Percentiles rank a stretch among this genome's conserved stretches.
These are phyloP conservation scores for Alauda arvensis DNA, from an alignment of 2,797 vertebrate species.

Conservation along the genomic window DNA sequence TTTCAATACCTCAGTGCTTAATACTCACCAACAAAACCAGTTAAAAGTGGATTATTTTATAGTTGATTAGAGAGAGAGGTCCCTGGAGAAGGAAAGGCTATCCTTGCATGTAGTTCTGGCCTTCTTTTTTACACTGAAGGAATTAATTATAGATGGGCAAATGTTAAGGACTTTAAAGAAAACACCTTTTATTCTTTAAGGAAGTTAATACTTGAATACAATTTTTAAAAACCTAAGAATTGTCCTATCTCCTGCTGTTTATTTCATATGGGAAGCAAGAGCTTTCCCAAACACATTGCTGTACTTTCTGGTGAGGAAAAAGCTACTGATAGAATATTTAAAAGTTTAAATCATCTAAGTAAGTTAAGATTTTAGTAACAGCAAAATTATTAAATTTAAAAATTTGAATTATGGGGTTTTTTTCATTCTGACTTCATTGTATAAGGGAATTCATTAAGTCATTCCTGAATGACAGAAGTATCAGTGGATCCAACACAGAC, in stretches of 20 bases:
- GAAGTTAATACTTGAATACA: background rate
- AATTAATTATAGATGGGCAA: background rate
- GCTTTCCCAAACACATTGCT: background rate
- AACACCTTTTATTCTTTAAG: background rate
- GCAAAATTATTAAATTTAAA: background rate
- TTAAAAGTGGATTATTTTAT: background rate
- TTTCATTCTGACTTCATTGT: background rate
- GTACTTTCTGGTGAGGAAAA: background rate
- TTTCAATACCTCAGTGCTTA: background rate
- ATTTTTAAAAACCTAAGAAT: background rate
- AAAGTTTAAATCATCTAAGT: background rate
- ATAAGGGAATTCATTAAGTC: background rate
- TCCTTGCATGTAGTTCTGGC: background rate
- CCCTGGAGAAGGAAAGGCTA: background rate
- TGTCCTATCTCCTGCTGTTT: background rate
- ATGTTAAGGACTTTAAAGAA: background rate
- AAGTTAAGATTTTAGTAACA: background rate
- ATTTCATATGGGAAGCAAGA: background rate
- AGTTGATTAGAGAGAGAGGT: background rate
- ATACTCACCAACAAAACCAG: background rate
- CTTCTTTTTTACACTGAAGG: background rate
- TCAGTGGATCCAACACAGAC: background rate
- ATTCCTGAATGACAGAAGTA: background rate
- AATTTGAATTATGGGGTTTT: rapidly evolving
- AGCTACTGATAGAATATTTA: background rate